A percentile compares a stretch with the other conserved stretches of the same genome.
phyloP scores from a whole-genome alignment of 2,797 vertebrate species.

The Enteromius fasciolatus region DNA sequence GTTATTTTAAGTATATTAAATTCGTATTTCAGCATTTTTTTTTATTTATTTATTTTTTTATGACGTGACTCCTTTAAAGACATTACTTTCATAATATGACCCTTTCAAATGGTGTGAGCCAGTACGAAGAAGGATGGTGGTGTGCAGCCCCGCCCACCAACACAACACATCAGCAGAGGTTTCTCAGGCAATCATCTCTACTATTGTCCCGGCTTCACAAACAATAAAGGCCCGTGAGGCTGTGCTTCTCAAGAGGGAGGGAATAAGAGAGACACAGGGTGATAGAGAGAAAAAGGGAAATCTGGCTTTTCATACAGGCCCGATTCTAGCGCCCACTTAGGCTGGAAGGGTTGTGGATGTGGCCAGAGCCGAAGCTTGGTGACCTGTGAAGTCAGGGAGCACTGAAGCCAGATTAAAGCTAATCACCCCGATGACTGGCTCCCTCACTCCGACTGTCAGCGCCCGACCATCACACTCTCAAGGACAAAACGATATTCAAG shows the following conservation, averaged over 20 bases:
- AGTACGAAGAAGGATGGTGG: neutral
- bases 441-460: constrained; percentile 47
- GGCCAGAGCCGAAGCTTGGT: constrained; percentile 49
- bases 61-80: neutral
- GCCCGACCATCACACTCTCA: constrained; percentile 36
- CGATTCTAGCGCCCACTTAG: constrained; percentile 31
- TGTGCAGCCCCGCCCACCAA: neutral
- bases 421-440: constrained; percentile 56
- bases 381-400: constrained; percentile 62
- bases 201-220: constrained; percentile 27
- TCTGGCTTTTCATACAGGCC: constrained; percentile 22
- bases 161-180: constrained; percentile 27
- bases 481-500: constrained; percentile 51
- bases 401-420: constrained; percentile 58
- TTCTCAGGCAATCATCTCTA: constrained; percentile 38
- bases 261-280: neutral
- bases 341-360: constrained; percentile 36
- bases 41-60: neutral
- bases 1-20: neutral
- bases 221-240: constrained; percentile 23
- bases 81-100: neutral
- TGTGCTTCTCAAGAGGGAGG: neutral
- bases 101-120: neutral
- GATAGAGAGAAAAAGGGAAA: neutral
- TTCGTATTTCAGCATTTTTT: neutral